phyloP scores from a whole-genome alignment of 2,113 vertebrate genomes.

The Scartelaos histophorus region DNA sequence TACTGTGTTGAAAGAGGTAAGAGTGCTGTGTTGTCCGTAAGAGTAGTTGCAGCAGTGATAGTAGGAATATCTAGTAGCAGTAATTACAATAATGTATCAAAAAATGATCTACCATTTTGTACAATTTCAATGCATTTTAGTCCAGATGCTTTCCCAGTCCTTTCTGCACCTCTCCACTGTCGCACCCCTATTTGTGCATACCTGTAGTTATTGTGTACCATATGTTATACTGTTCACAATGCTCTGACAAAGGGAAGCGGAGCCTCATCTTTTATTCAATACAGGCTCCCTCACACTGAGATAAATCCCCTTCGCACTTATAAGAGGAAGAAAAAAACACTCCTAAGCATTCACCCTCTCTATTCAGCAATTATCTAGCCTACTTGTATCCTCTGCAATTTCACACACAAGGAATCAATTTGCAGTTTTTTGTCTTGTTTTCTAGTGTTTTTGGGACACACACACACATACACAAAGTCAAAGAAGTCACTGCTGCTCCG shows the following conservation, averaged over 20 bases:
- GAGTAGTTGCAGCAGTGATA: not conserved
- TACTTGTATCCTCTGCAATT: conserved; percentile 52
- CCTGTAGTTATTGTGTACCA: conserved; percentile 56
- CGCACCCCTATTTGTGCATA: conserved; percentile 49
- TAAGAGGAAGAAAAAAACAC: conserved; percentile 15
- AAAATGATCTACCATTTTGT: not conserved
- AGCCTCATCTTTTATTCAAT: conserved; percentile 70
- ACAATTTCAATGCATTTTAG: not conserved
- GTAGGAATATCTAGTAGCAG: not conserved
- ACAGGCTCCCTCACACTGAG: conserved; percentile 44
- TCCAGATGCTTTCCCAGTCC: not conserved
- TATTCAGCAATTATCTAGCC: conserved; percentile 57
- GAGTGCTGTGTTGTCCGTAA: not conserved
- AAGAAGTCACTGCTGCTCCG: not conserved
- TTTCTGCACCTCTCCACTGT: conserved; percentile 19
- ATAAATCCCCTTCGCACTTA: conserved; percentile 62
- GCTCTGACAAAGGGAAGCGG: conserved; percentile 49
- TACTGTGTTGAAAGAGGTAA: too few species aligned
- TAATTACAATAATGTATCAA: not conserved
- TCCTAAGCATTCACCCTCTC: conserved; percentile 44
- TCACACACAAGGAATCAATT: conserved; percentile 43
- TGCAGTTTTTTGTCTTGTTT: conserved; percentile 21
- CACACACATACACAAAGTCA: conserved; percentile 28
- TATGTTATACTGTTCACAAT: conserved; percentile 54
- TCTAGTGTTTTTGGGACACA: conserved; percentile 25